A percentile compares a stretch with the other conserved stretches of the same genome.
These are phyloP conservation scores for Zapus hudsonius DNA, from an alignment of 2,113 vertebrate species.

Conservation along the genomic window DNA sequence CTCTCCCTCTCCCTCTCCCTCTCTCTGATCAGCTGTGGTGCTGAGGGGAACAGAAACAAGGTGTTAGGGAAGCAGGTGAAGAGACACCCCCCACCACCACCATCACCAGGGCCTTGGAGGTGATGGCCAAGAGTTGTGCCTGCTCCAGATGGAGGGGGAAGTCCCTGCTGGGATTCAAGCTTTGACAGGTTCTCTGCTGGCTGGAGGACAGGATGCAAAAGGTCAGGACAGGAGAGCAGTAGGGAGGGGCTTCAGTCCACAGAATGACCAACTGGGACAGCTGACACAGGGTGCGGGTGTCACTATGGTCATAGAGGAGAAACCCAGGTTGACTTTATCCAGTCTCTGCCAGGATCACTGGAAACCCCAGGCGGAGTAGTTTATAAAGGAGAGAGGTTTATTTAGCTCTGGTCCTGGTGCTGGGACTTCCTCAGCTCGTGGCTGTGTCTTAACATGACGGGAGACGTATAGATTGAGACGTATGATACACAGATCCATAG, in stretches of 20 bases:
- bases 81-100: no score
- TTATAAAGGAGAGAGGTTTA: background rate
- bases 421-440: no score
- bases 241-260: background rate
- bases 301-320: background rate
- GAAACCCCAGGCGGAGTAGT: background rate
- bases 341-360: background rate
- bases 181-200: background rate
- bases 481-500: background rate
- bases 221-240: background rate
- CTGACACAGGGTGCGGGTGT: background rate
- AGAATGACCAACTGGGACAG: background rate
- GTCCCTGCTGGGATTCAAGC: background rate
- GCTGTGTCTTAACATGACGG: background rate
- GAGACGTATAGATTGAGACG: background rate
- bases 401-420: background rate
- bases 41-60: background rate
- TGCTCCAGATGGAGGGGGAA: background rate
- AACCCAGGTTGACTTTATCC: no score
- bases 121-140: background rate
- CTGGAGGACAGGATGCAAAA: background rate
- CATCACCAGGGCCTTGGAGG: background rate
- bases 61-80: background rate
- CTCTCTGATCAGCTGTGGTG: background rate
- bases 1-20: no score